Evolutionary conservation across 1,140 invertebrate genomes (phyloP).

Genomic region (Helicoverpa zea): DNA sequence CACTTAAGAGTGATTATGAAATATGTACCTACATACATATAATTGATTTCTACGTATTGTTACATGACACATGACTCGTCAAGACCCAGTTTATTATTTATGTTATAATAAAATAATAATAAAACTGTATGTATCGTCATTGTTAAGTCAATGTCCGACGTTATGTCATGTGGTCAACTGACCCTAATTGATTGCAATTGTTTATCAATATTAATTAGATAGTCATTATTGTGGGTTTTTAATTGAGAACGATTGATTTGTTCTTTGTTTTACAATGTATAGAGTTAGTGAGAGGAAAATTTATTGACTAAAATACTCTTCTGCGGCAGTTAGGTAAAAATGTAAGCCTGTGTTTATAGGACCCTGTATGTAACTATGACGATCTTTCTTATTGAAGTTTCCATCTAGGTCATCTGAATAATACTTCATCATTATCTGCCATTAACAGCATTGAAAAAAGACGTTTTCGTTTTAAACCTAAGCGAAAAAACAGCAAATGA

Average conservation of each 20-base stretch:
- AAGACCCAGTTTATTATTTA: background rate
- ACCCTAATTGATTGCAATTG: background rate
- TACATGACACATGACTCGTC: background rate
- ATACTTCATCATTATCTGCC: too few species aligned
- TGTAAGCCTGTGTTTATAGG: too few species aligned
- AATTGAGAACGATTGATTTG: background rate
- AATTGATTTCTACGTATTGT: background rate
- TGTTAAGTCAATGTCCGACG: background rate
- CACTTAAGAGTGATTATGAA: background rate
- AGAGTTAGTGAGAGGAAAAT: too few species aligned
- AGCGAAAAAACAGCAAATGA: too few species aligned
- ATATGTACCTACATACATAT: background rate
- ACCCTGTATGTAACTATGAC: too few species aligned
- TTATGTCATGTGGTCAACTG: background rate
- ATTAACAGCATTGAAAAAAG: too few species aligned
- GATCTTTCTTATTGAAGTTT: too few species aligned
- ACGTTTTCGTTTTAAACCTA: too few species aligned
- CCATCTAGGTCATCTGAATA: too few species aligned
- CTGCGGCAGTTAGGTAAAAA: too few species aligned
- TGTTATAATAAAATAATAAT: background rate
- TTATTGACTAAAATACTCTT: too few species aligned
- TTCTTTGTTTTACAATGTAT: background rate
- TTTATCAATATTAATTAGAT: conserved; percentile 5
- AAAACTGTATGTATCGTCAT: background rate
- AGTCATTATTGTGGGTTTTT: background rate